These are phyloP conservation scores for Magallana gigas DNA, from an alignment of 1,140 invertebrate species.

Conservation along the genomic window DNA sequence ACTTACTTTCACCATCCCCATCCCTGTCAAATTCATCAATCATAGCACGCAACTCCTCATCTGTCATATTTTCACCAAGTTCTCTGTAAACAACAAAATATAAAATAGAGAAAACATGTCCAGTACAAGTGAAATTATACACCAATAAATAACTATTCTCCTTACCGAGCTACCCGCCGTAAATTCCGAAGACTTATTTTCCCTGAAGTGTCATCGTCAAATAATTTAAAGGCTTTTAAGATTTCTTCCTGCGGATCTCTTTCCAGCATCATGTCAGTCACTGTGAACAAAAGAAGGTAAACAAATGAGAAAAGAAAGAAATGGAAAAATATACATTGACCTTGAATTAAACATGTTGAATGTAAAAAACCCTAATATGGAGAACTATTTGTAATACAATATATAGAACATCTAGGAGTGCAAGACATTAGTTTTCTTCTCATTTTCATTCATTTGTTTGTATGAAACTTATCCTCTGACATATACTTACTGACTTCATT, in stretches of 20 bases:
- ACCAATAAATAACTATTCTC: neutral
- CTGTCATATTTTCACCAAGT: slow-evolving; percentile 79
- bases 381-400: no score
- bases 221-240: slow-evolving; percentile 79
- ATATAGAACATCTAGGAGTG: no score
- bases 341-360: no score
- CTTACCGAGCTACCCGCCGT: slow-evolving; percentile 77
- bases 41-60: slow-evolving; percentile 80
- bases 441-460: no score
- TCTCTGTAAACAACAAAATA: slow-evolving; percentile 71
- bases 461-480: no score
- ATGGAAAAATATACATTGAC: neutral
- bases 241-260: slow-evolving; percentile 79
- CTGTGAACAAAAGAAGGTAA: slow-evolving; percentile 59
- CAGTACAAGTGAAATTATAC: neutral
- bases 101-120: neutral
- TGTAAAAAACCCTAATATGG: no score
- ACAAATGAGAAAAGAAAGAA: slow-evolving; percentile 1
- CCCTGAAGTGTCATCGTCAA: slow-evolving; percentile 79
- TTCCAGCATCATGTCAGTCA: slow-evolving; percentile 79
- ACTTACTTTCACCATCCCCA: slow-evolving; percentile 80
- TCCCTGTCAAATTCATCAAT: slow-evolving; percentile 80
- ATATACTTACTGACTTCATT: slow-evolving; percentile 79
- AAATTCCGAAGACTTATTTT: slow-evolving; percentile 79
- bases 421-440: no score